Evolutionary conservation across 2,888 invertebrate genomes (phyloP).

Genomic region (Hydraecia micacea): DNA sequence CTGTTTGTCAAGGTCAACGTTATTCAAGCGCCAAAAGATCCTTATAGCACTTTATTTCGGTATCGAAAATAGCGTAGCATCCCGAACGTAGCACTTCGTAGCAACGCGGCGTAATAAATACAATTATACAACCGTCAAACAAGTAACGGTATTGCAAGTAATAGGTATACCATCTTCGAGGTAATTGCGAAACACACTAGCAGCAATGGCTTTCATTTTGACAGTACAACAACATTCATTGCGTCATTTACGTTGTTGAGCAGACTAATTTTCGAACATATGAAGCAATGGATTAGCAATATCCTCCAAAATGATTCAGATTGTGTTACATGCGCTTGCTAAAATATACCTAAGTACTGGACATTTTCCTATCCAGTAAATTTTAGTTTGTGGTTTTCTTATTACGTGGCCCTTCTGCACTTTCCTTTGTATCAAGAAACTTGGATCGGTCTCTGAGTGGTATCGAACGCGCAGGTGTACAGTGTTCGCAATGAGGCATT

Average conservation of each 20-base stretch:
- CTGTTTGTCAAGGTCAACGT: background rate
- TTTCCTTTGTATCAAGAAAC: conserved; percentile 15
- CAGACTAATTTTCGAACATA: too few species aligned
- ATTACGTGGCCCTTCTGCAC: conserved; percentile 17
- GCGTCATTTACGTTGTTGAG: too few species aligned
- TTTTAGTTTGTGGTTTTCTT: background rate
- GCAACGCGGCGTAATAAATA: background rate
- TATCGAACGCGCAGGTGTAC: conserved; percentile 65
- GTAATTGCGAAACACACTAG: too few species aligned
- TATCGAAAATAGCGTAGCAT: too few species aligned
- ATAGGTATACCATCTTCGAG: too few species aligned
- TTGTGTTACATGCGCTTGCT: background rate
- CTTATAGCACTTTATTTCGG: background rate
- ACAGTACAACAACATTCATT: too few species aligned
- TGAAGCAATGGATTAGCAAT: too few species aligned
- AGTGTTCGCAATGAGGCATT: conserved; percentile 46
- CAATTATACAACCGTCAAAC: background rate
- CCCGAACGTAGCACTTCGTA: background rate
- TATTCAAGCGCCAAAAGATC: background rate
- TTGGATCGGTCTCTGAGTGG: conserved; percentile 52
- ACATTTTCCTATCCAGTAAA: background rate
- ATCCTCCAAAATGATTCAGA: too few species aligned
- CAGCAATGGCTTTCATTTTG: too few species aligned
- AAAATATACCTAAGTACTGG: background rate
- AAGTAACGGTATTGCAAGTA: background rate